Evolutionary conservation across 1,140 invertebrate genomes (phyloP).

Genomic region (Hylaeus volcanicus): DNA sequence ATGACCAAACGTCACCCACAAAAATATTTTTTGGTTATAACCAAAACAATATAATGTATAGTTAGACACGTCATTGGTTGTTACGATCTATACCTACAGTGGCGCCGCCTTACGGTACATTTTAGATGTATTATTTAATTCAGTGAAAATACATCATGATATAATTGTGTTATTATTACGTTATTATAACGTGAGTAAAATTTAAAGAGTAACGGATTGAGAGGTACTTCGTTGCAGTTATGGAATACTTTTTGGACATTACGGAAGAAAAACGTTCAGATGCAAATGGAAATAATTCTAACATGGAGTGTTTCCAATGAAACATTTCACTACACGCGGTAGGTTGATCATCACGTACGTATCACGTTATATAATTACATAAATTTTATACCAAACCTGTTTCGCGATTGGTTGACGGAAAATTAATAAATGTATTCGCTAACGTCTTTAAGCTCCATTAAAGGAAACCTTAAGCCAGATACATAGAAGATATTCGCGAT

Average conservation of each 20-base stretch:
- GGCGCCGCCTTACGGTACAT: slow-evolving; percentile 13
- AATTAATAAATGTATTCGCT: not conserved
- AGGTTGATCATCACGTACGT: not conserved
- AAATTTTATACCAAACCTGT: not conserved
- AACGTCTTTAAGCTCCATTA: not conserved
- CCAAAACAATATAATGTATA: slow-evolving; percentile 27
- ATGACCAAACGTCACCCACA: slow-evolving; percentile 69
- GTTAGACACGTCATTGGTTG: not conserved
- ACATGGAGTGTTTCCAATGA: not conserved
- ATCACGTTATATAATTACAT: slow-evolving; percentile 13
- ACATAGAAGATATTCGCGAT: slow-evolving; percentile 6
- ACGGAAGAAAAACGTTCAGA: not conserved
- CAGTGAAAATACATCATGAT: no score
- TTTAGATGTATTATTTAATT: not conserved
- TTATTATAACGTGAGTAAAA: not conserved
- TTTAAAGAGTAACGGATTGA: not conserved
- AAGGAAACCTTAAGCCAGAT: slow-evolving; percentile 15
- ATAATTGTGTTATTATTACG: no score
- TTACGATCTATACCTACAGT: not conserved
- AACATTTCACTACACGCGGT: not conserved
- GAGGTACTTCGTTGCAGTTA: no score
- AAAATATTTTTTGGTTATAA: slow-evolving; percentile 71
- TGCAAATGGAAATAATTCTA: not conserved
- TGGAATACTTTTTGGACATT: not conserved
- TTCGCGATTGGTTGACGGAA: not conserved